Evolutionary conservation across 2,888 invertebrate species (phyloP), one percentile per base, ranked within the genome.

Genomic region (Cheilosia impressa): DNA sequence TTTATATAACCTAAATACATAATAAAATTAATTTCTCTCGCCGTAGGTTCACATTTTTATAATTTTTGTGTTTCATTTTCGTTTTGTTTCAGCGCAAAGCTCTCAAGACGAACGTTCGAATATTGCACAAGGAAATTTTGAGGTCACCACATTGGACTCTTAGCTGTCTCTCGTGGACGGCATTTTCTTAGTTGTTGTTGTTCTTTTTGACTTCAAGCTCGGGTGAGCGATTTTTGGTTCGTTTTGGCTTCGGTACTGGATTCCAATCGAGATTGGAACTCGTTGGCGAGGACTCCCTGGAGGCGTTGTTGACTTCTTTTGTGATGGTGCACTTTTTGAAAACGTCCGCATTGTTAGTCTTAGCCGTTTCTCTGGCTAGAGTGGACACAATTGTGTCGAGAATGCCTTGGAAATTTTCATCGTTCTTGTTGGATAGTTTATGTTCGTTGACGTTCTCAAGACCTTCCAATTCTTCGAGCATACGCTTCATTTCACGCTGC

Each of bases 261-360:
- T 92, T 92, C 92, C 92, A 92, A 88, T 92, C 92, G 57, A 92
- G 88, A 88, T 91, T 92, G 38, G 91, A 91, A 10, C 91, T 84
- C 24, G 91, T 92, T 6, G 92, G 92, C n/a, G 92, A 92, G 15
- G 91, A 89, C 85, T 92, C 92, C 50, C 92, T 88, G 62, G 89
- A 89, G 38, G 76, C 17, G 43, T 63, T 81, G 47, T 89, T 88
- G 13, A 89, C 89, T 58, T 89, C 89, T 78, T 92, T 92, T 65
- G 89, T 90, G 6, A 91, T 88, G 63, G 88, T 89, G 87, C 89
- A 90, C 81, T 92, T 92, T 68, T 90, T 89, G 88, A 92, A 91
- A 47, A 90, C 87, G 24, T 88, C 89, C 13, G 78, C 73, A 34
- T 88, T 88, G 22, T 69, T 73, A 53, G 66, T 68, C 52, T 85